Base-by-base conservation (phyloP, 2,797 vertebrate species). In the Falco berigora region DNA sequence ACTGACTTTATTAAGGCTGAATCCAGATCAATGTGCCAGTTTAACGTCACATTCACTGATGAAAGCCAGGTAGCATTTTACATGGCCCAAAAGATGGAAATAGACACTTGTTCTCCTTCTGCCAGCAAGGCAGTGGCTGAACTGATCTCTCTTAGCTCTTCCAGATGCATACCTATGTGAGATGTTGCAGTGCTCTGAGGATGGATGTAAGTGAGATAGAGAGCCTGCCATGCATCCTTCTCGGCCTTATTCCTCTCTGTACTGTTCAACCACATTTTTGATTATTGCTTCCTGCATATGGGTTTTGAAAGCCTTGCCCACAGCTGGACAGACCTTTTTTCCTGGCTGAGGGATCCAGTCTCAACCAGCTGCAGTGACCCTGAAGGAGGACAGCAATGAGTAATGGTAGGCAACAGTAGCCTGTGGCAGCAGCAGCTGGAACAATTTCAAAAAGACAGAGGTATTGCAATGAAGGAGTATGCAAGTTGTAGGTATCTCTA, bases 111-210 rank as follows among this genome's bases (percentile, higher is more conserved):
- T 53, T 73, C 10, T 63, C 18, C 18, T 52, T 86, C 32, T 69
- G 6, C 13, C 30, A 69, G 14, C 18, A 49, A 49, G 36, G 15
- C 15, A 55, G 36, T 59, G 58, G 19, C 46, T 86, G 53, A 77
- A 42, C 2, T 32, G 49, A 42, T 52, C 23, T 67, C 27, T 36
- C 42, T 62, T 72, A 30, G 32, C 28, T 84, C 16, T 44, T 58
- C 30, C 22, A 74, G 38, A 30, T 12, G 13, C 0, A 0, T 11
- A 23, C 0, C 0, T 10, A 17, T 12, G 25, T 73, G 36, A 87
- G 32, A 69, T 7, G 38, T 5, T 0, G 0, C 71, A 44, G 42
- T 15, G 21, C 75, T 88, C 67, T 82, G 66, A 58, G 22, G 8
- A 61, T 21, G 46, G 13, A 4, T 12, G 2, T 4, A 44, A 77